A percentile compares a stretch with the other conserved stretches of the same genome.
Evolutionary conservation across 1,140 invertebrate species (phyloP).

Genomic region (Telenomus remus): DNA sequence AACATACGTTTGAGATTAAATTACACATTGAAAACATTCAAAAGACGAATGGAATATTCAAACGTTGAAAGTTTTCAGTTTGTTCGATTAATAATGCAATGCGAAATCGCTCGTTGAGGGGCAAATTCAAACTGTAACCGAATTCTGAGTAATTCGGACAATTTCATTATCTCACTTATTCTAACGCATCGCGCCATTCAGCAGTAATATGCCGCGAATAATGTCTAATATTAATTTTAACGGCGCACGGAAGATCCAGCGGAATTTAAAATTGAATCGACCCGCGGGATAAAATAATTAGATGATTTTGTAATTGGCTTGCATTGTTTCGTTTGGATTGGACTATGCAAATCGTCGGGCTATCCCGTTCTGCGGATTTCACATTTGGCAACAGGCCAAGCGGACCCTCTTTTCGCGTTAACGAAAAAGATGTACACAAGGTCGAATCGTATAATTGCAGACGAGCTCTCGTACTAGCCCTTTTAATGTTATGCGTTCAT

Average conservation of each 20-base stretch:
- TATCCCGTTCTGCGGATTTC: constrained; percentile 40
- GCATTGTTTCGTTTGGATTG: constrained; percentile 21
- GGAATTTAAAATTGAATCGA: constrained; percentile 31
- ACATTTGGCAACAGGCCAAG: constrained; percentile 42
- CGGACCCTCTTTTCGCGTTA: constrained; percentile 28
- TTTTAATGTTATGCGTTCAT: constrained; percentile 9
- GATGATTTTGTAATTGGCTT: constrained; percentile 20
- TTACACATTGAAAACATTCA: too few relatives aligned
- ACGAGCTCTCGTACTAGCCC: constrained; percentile 3
- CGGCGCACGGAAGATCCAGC: constrained; percentile 3
- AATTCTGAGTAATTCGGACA: not conserved
- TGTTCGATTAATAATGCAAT: too few relatives aligned
- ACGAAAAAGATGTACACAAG: constrained; percentile 44
- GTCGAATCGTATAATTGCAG: constrained; percentile 39
- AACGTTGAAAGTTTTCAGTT: too few relatives aligned
- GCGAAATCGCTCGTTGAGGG: not conserved
- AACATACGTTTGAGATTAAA: too few relatives aligned
- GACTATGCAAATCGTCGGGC: constrained; percentile 20
- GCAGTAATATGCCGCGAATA: constrained; percentile 9
- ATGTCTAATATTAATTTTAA: constrained; percentile 20
- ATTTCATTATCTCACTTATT: constrained; percentile 10
- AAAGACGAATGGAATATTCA: too few relatives aligned
- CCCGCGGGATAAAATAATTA: constrained; percentile 26
- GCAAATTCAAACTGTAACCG: not conserved
- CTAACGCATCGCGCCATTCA: not conserved